Evolutionary conservation across 2,113 vertebrate species (phyloP), one percentile per base, ranked within the genome.

Genomic region (Ceyx margarethae): DNA sequence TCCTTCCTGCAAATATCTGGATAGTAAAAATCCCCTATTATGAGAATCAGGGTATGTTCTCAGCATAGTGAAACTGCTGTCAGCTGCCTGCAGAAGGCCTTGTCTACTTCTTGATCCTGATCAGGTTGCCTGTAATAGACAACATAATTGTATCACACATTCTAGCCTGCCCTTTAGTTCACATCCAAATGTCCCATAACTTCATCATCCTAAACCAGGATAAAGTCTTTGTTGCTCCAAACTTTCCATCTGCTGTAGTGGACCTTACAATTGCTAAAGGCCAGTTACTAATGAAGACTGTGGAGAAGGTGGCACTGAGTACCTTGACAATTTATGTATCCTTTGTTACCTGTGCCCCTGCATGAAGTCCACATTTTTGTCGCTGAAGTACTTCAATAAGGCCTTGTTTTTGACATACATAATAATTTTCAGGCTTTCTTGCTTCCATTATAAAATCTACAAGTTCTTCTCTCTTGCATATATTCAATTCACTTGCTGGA

Each of bases 221-320:
- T 3, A 17, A 83, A 69, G 8, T 17, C 18, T 17, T 29, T 7
- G 12, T 71, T 85, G 3, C 4, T 80, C 35, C 23, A 74, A 11
- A 43, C 18, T 78, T 93, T 56, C 19, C 15, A 18, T 8, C 11
- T 64, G 2, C 16, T 64, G 3, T 40, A 19, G 33, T 8, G 3
- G 4, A 3, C 7, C 2, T 53, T 46, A 23, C 4, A 6, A 31
- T 19, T 78, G 10, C 15, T 23, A 35, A 74, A 22, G 28, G 7
- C 3, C 11, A 20, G 2, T 26, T 28, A 62, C 12, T 10, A 68
- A 4, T 19, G 18, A 62, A 1, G 0, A n/a, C 17, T 26, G 23
- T 6, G 2, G 15, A 60, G 22, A 65, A 66, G 28, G 3, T 0
- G 5, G 5, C 19, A 46, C 4, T 53, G 13, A 54, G 10, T 6